Conservation (phyloP, 2,113 vertebrate species). For the Bubo blakistoni region DNA sequence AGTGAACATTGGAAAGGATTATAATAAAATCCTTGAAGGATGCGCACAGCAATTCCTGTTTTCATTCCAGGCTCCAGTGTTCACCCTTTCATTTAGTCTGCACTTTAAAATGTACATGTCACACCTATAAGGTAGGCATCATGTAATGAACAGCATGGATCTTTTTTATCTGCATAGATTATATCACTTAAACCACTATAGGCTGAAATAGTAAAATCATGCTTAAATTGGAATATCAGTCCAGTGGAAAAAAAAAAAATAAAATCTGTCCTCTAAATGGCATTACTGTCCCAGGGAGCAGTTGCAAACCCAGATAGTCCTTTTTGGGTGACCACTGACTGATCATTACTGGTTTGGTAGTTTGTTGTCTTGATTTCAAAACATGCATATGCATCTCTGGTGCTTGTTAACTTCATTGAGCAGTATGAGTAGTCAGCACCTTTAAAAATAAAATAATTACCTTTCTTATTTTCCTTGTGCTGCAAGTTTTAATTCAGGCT, state of each 20-base stretch:
- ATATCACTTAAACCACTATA: not conserved
- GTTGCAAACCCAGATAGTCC: not conserved
- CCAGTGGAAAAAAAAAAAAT: too few relatives aligned
- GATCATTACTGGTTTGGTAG: not conserved
- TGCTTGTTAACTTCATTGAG: not conserved
- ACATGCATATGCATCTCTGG: rapidly evolving
- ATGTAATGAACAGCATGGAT: not conserved
- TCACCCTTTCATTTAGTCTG: not conserved
- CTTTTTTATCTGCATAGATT: not conserved
- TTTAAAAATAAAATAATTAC: not conserved
- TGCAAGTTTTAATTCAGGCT: not conserved
- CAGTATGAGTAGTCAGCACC: not conserved
- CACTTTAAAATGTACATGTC: not conserved
- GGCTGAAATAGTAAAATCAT: not conserved
- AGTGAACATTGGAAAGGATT: not conserved
- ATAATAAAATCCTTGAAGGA: not conserved
- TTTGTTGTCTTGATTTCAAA: not conserved
- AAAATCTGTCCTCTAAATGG: not conserved
- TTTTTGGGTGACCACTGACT: not conserved
- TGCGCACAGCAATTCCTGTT: not conserved
- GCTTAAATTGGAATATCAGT: not conserved
- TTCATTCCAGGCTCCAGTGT: not conserved
- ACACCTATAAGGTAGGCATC: not conserved
- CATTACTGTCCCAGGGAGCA: not conserved
- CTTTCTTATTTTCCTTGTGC: not conserved